A percentile compares a stretch with the other conserved stretches of the same genome.
Conservation (phyloP, 1,140 invertebrate species). For the Calliphora vicina region DNA sequence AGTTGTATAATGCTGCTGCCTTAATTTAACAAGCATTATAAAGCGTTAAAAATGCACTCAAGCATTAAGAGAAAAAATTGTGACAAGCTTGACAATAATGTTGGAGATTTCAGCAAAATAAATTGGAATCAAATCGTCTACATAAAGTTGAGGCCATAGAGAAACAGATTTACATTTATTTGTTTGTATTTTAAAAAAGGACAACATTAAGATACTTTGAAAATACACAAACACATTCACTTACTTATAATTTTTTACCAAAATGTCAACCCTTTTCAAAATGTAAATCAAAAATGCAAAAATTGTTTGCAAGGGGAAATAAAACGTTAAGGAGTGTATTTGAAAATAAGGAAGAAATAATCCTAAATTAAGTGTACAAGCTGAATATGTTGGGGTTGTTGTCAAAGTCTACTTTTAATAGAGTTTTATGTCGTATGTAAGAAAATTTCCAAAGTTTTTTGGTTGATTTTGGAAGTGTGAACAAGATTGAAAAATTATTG, state of each 20-base stretch:
- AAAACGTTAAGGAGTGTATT: too few species aligned
- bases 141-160: background rate
- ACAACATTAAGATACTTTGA: background rate
- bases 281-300: background rate
- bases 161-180: background rate
- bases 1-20: background rate
- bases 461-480: too few species aligned
- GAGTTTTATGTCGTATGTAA: too few species aligned
- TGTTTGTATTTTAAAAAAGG: background rate
- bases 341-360: too few species aligned
- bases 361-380: too few species aligned
- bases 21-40: background rate
- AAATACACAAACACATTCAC: too few species aligned
- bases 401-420: too few species aligned
- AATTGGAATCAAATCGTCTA: slow-evolving; percentile 30
- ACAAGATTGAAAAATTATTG: too few species aligned
- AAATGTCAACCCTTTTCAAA: slow-evolving; percentile 11
- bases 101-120: background rate
- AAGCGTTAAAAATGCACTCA: slow-evolving; percentile 27
- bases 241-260: background rate
- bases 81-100: slow-evolving; percentile 9
- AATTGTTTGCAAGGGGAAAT: background rate
- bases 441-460: too few species aligned
- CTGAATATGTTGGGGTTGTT: too few species aligned
- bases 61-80: background rate